Evolutionary conservation across 2,888 invertebrate genomes (phyloP).

Genomic region (Macroteleia sp.): DNA sequence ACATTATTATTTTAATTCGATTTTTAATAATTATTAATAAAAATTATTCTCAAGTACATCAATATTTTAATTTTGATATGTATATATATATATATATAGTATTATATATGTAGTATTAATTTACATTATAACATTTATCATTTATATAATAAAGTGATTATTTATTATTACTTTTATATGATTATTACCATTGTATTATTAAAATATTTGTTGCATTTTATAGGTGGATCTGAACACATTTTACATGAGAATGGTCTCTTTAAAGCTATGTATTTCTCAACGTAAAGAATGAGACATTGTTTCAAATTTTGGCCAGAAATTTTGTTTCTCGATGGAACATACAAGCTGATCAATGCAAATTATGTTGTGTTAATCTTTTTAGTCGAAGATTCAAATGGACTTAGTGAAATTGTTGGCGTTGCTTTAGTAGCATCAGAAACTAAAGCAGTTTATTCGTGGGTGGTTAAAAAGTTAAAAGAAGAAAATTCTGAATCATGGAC

Average conservation of each 20-base stretch:
- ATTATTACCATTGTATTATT: neutral
- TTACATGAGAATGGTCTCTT: neutral
- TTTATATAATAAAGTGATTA: too few species aligned
- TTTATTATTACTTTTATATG: too few species aligned
- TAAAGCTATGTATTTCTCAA: slow-evolving; percentile 8
- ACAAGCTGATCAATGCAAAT: slow-evolving; percentile 4
- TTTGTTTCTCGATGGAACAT: slow-evolving; percentile 11
- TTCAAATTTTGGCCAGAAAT: slow-evolving; percentile 12
- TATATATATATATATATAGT: too few species aligned
- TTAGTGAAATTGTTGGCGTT: neutral
- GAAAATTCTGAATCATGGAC: neutral
- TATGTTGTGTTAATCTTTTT: neutral
- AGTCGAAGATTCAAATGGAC: slow-evolving; percentile 10
- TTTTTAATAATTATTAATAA: too few species aligned
- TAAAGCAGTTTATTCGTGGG: neutral
- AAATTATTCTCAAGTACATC: too few species aligned
- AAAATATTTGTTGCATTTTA: neutral
- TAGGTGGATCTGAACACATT: neutral
- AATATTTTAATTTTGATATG: too few species aligned
- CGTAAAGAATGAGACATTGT: neutral
- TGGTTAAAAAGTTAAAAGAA: slow-evolving; percentile 6
- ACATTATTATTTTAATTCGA: too few species aligned
- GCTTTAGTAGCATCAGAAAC: neutral
- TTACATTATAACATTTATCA: too few species aligned
- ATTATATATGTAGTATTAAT: too few species aligned